Evolutionary conservation across 2,113 vertebrate genomes (phyloP).

Genomic region (Rallus limicola): DNA sequence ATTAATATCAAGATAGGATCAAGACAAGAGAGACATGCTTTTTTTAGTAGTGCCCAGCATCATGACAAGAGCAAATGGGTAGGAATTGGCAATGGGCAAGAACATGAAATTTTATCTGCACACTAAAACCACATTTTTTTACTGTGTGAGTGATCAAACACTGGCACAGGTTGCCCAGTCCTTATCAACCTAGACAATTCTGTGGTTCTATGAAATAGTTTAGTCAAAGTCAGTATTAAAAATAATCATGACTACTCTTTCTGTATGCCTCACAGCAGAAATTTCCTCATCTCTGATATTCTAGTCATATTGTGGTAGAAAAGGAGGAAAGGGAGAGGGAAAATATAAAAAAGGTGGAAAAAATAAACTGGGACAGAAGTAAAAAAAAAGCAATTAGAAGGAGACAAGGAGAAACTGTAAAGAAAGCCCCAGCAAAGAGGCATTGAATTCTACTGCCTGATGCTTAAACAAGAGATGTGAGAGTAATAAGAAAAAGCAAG

Average conservation of each 20-base stretch:
- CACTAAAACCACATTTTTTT: neutral
- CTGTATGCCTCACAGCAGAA: neutral
- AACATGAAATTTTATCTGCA: neutral
- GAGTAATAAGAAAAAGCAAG: neutral
- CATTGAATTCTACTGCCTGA: neutral
- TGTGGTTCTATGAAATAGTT: neutral
- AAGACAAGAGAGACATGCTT: neutral
- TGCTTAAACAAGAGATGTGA: neutral
- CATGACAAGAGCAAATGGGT: neutral
- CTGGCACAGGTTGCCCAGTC: neutral
- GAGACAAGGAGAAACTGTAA: neutral
- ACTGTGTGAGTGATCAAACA: neutral
- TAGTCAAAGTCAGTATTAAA: neutral
- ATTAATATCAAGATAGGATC: neutral
- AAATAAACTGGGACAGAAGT: no score
- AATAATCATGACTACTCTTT: neutral
- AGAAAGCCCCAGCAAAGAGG: neutral
- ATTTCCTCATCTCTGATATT: neutral
- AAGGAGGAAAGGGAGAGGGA: neutral
- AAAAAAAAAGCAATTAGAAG: neutral
- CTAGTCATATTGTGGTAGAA: neutral
- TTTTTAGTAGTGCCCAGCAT: neutral
- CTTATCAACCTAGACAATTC: neutral
- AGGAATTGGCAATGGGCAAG: neutral
- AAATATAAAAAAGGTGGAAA: neutral